Percentiles rank a stretch among this genome's conserved stretches.
Conservation (phyloP, 2,113 vertebrate genomes). For the Oceanites oceanicus region DNA sequence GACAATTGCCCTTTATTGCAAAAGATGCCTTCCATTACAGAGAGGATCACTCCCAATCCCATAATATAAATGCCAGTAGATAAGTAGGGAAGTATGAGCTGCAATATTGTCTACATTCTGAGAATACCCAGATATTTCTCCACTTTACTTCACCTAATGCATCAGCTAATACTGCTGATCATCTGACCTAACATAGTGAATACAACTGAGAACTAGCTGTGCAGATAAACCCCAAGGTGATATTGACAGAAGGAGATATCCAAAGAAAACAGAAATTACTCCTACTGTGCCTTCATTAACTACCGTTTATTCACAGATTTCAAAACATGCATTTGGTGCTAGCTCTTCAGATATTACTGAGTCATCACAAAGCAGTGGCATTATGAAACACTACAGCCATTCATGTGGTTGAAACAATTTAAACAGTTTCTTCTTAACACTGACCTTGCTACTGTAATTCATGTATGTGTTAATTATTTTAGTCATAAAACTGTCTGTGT, state of each 20-base stretch:
- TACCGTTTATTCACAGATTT: not conserved
- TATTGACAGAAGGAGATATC: not conserved
- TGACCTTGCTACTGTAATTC: not conserved
- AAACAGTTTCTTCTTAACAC: not conserved
- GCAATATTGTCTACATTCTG: not conserved
- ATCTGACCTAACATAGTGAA: not conserved
- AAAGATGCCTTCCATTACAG: not conserved
- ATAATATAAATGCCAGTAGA: not conserved
- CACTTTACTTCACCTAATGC: not conserved
- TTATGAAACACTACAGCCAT: not conserved
- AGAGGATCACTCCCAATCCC: not conserved
- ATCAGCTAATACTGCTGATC: not conserved
- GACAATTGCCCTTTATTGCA: not conserved
- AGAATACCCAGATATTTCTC: not conserved
- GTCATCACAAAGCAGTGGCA: not conserved
- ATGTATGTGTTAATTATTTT: not conserved
- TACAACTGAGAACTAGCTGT: not conserved
- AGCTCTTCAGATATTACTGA: not conserved
- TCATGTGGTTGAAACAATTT: not conserved
- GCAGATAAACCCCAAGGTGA: not conserved
- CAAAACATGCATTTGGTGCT: not conserved
- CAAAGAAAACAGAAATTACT: not conserved
- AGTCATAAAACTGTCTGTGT: not conserved
- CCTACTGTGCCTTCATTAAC: not conserved
- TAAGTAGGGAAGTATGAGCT: not conserved